phyloP scores from a whole-genome alignment of 2,113 vertebrate species.

The Accipiter virgatus region DNA sequence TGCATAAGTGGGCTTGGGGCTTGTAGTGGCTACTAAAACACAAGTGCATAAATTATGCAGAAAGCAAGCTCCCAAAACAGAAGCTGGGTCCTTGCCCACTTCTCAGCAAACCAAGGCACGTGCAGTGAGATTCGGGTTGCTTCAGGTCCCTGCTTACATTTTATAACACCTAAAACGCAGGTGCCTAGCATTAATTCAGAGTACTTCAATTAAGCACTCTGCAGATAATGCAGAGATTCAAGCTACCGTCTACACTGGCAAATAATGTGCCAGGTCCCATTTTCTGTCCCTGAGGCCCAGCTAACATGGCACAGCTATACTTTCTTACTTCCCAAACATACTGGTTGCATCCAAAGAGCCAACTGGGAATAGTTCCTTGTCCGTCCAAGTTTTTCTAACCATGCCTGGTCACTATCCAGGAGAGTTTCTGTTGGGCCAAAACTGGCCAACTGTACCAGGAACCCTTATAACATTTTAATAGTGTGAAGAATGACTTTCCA shows the following conservation, averaged over 20 bases:
- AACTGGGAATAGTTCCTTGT: background rate
- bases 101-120: background rate
- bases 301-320: background rate
- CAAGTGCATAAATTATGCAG: background rate
- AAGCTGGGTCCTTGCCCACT: background rate
- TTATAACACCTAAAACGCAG: conserved; percentile 34
- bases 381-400: background rate
- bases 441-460: background rate
- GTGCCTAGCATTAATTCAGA: background rate
- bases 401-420: background rate
- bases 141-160: background rate
- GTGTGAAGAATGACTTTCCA: background rate
- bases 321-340: background rate
- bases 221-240: background rate
- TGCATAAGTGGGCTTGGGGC: background rate
- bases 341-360: background rate
- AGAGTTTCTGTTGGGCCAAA: background rate
- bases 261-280: background rate
- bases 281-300: background rate
- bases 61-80: background rate
- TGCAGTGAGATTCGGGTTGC: background rate
- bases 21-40: background rate
- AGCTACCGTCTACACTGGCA: background rate
- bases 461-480: background rate
- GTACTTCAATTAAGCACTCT: background rate